Evolutionary conservation across 2,113 vertebrate genomes (phyloP), one percentile per base, ranked within the genome.

Genomic region (Upupa epops): DNA sequence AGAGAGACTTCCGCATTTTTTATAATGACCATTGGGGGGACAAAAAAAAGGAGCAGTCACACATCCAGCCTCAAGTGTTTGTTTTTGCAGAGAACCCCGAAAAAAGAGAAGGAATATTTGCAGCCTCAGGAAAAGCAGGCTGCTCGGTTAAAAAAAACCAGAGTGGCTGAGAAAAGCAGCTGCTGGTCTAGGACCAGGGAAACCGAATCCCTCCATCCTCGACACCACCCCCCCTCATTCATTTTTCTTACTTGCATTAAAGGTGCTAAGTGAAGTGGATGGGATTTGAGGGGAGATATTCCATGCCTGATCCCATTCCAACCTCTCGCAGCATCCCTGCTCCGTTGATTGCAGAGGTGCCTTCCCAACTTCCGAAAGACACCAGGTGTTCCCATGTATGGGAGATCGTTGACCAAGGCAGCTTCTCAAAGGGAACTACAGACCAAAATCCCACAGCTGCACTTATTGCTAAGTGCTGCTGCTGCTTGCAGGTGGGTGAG

Each of bases 1-100:
- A 4, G 65, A 11, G 28, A 85, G 55, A 68, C 42, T 90, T 91
- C 48, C 28, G 82, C 84, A 15, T 91, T 84, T 91, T 86, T 90
- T 71, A 52, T 17, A 85, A 73, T 46, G 84, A 66, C 79, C 78
- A 3, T 7, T 42, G 54, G 36, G 73, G n/a, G 42, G 69, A 28
- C 31, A 25, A 51, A 51, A 42, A 42, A 15, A 42, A 42, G 40
- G 40, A 42, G 40, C 40, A 87, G 89, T 7, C 59, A 9, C 40
- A 25, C 8, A 25, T 26, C 48, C 45, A 60, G 32, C 37, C 31
- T 26, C 21, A 36, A 65, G 72, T n/a, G 72, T 34, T 79, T 42
- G 28, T 56, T 42, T 51, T 34, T 4, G n/a, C 75, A 31, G 88
- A n/a, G 78, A 66, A 51, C 7, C 22, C 64, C 6, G 63, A 31